These are phyloP conservation scores for Leptinotarsa rubiginosa DNA, from an alignment of 2,888 invertebrate species.

Conservation along the genomic window DNA sequence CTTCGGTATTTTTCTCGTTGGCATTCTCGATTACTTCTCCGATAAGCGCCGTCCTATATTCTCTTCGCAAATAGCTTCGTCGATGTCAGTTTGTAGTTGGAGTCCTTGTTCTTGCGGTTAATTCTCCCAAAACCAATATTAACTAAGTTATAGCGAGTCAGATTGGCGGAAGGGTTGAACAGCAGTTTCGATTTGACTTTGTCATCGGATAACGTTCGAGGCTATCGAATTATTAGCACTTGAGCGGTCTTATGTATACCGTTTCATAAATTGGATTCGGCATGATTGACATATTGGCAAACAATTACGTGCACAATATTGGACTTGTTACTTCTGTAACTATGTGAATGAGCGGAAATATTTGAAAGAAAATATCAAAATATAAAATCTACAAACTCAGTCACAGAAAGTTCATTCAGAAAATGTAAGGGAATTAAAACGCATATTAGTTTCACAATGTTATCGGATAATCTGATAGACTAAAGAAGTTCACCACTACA, in stretches of 20 bases:
- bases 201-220: conserved; percentile 15
- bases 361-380: too few relatives aligned
- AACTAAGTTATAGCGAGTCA: conserved; percentile 25
- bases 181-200: conserved; percentile 27
- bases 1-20: not conserved
- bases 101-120: conserved; percentile 24
- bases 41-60: conserved; percentile 1
- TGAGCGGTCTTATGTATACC: conserved; percentile 2
- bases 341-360: too few relatives aligned
- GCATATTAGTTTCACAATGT: too few relatives aligned
- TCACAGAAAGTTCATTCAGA: too few relatives aligned
- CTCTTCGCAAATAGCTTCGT: conserved; percentile 3
- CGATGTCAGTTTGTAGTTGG: conserved; percentile 19
- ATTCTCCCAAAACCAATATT: conserved; percentile 23
- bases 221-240: conserved; percentile 13
- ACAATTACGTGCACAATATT: not conserved
- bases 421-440: too few relatives aligned
- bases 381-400: too few relatives aligned
- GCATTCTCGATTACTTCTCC: not conserved
- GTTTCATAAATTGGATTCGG: conserved; percentile 1
- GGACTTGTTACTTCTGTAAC: not conserved
- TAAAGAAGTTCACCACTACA: too few relatives aligned
- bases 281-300: not conserved
- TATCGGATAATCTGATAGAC: too few relatives aligned
- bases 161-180: conserved; percentile 24